phyloP scores from a whole-genome alignment of 2,113 vertebrate genomes.

The Oxyura jamaicensis region DNA sequence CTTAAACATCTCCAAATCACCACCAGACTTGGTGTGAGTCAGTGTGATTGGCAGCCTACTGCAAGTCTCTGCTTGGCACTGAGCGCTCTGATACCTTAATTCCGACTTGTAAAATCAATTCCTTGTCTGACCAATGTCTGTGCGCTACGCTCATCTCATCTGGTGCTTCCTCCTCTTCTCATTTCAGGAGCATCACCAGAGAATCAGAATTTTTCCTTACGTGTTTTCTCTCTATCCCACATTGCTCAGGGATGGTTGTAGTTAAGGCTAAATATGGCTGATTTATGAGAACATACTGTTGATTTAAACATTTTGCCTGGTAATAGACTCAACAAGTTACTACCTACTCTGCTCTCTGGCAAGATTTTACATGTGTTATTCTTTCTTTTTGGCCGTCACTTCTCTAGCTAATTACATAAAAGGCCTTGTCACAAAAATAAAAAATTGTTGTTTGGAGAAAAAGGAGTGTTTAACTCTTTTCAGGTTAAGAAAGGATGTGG shows the following conservation, averaged over 20 bases:
- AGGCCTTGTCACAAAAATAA: slow-evolving; percentile 37
- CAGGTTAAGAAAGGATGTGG: slow-evolving; percentile 22
- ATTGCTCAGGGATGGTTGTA: slow-evolving; percentile 8
- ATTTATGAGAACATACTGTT: slow-evolving; percentile 40
- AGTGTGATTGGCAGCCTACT: background rate
- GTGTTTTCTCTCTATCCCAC: background rate
- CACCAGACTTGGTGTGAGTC: background rate
- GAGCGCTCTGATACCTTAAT: background rate
- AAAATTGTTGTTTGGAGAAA: slow-evolving; percentile 35
- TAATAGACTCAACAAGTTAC: slow-evolving; percentile 66
- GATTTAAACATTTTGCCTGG: slow-evolving; percentile 45
- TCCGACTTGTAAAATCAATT: background rate
- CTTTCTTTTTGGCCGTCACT: slow-evolving; percentile 34
- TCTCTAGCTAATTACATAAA: slow-evolving; percentile 62
- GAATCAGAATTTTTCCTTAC: background rate
- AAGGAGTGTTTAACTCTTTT: slow-evolving; percentile 17
- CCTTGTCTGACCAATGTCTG: background rate
- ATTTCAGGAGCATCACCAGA: background rate
- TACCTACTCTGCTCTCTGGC: slow-evolving; percentile 38
- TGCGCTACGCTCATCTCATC: background rate
- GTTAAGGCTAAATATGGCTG: slow-evolving; percentile 35
- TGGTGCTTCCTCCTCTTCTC: background rate
- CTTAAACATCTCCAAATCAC: background rate
- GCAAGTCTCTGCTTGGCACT: background rate
- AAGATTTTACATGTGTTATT: slow-evolving; percentile 17